Base-by-base conservation (phyloP, 2,888 invertebrate genomes). In the Sthenelais limicola region DNA sequence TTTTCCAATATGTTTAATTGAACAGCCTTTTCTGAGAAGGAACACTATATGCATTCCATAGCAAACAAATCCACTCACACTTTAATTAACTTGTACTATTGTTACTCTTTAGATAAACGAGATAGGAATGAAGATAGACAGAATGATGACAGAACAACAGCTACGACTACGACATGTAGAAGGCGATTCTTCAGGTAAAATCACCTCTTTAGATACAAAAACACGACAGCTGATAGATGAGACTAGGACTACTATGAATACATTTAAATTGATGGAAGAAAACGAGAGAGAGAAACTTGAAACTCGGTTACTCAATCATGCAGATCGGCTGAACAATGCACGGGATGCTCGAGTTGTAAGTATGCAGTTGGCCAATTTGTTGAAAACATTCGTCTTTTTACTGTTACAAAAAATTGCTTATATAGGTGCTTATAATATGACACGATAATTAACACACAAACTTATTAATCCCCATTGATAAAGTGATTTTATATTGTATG, bases 281-380 rank as follows among this genome's bases (percentile, higher is more conserved):
- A 78, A 79, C 0, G 86, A 86, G 68, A 74, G 84, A 47, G 86
- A 86, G 62, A 84, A 85, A 69, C 68, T 84, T 43, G 86, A 86
- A 73, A 78, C 81, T n/a, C 80, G 84, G 66, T 48, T 87, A 48
- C 68, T 79, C 43, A 69, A 76, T 24, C 74, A 77, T 21, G 74
- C 85, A n/a, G 86, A 86, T n/a, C 80, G 81, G 67, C 76, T 32
- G 24, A 68, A 51, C 24, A 3, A 9, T 1, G 12, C 21, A 9
- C 43, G 73, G 21, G 70, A 73, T 30, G 33, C 30, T 5, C 49
- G 48, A 66, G 15, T 32, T 15, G 74, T 74, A 32, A 66, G 70
- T 58, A n/a, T n/a, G n/a, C n/a, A n/a, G n/a, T n/a, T n/a, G n/a
- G n/a, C n/a, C n/a, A n/a, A n/a, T n/a, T n/a, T n/a, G n/a, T 51